These are phyloP conservation scores for Salvelinus alpinus DNA, from an alignment of 2,113 vertebrate genomes.

Conservation along the genomic window DNA sequence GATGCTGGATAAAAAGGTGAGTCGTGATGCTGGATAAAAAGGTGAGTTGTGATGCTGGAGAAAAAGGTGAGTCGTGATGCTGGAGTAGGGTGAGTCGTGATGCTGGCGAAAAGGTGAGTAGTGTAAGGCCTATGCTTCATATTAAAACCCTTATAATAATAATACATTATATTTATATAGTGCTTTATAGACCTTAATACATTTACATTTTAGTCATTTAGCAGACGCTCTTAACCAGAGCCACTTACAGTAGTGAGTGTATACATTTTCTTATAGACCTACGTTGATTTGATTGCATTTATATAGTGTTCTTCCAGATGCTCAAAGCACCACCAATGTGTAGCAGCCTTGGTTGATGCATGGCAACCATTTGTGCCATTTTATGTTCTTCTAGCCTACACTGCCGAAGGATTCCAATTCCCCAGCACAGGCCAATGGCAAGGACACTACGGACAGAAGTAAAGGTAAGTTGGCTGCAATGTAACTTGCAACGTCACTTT, in stretches of 20 bases:
- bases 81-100: conserved; percentile 75
- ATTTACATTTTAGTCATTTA: too few relatives aligned
- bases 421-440: conserved; percentile 75
- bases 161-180: too few relatives aligned
- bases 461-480: conserved; percentile 48
- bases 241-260: too few relatives aligned
- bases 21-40: conserved; percentile 79
- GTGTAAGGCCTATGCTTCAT: not conserved
- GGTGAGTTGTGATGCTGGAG: conserved; percentile 71
- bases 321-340: too few relatives aligned
- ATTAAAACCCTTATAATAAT: too few relatives aligned
- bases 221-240: too few relatives aligned
- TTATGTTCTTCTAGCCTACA: conserved; percentile 18
- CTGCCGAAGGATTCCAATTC: conserved; percentile 76
- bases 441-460: conserved; percentile 62
- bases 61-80: conserved; percentile 76
- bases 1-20: conserved; percentile 48
- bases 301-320: too few relatives aligned
- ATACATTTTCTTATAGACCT: too few relatives aligned
- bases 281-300: too few relatives aligned
- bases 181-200: too few relatives aligned
- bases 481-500: too few relatives aligned
- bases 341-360: too few relatives aligned
- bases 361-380: not conserved
- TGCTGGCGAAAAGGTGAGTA: conserved; percentile 80